Conservation (phyloP, 2,797 vertebrate species). For the Arremon brunneinucha region DNA sequence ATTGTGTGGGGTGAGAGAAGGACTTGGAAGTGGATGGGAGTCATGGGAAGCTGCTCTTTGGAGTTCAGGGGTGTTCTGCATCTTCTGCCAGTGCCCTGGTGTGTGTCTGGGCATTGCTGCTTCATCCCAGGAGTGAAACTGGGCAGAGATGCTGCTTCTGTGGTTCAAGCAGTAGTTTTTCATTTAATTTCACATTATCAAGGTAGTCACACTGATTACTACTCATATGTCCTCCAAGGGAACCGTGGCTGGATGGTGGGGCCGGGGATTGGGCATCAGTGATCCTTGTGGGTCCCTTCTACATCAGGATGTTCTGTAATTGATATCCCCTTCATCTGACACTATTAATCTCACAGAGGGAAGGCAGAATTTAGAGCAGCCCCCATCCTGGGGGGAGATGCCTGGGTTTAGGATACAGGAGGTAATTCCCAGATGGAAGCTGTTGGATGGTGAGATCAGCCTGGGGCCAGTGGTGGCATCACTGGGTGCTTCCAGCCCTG, state of each 20-base stretch:
- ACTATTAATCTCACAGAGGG: not conserved
- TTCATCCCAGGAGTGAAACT: not conserved
- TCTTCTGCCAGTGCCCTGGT: not conserved
- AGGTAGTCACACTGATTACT: not conserved
- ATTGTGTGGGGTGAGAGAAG: not conserved
- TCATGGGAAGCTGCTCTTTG: not conserved
- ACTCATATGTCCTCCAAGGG: not conserved
- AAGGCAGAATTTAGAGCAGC: not conserved
- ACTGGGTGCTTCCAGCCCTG: not conserved
- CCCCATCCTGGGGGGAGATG: accelerated
- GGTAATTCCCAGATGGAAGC: not conserved
- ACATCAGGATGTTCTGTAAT: not conserved
- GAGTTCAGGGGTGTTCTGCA: not conserved
- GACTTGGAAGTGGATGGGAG: not conserved
- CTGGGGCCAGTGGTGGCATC: not conserved
- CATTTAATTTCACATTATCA: not conserved
- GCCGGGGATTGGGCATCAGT: not conserved
- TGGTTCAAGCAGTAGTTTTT: not conserved
- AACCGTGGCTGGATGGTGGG: accelerated
- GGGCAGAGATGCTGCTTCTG: not conserved
- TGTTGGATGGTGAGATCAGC: not conserved
- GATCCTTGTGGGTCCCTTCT: not conserved
- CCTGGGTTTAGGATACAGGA: not conserved
- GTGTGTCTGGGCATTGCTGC: not conserved
- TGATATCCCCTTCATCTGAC: not conserved